phyloP scores from a whole-genome alignment of 2,888 invertebrate genomes.

The Papilio demoleus region DNA sequence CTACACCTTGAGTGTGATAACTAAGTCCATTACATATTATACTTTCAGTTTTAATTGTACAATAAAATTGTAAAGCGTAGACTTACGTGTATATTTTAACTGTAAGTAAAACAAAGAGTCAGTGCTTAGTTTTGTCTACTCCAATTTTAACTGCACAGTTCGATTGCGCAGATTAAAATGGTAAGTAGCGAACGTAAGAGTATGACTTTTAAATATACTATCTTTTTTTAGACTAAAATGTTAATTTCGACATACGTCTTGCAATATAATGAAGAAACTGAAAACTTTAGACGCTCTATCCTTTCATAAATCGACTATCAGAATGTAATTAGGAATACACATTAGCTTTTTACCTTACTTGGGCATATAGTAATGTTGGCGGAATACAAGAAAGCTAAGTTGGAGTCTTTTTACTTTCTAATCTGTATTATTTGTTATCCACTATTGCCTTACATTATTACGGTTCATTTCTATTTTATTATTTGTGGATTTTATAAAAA shows the following conservation, averaged over 20 bases:
- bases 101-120: neutral
- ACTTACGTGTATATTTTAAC: too few relatives aligned
- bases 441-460: conserved; percentile 19
- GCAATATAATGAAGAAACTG: conserved; percentile 3
- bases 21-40: neutral
- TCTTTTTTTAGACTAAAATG: too few relatives aligned
- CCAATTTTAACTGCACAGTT: too few relatives aligned
- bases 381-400: conserved; percentile 34
- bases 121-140: too few relatives aligned
- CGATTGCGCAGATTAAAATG: too few relatives aligned
- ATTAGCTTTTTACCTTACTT: conserved; percentile 37
- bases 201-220: too few relatives aligned
- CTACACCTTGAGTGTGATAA: neutral
- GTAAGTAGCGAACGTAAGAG: too few relatives aligned
- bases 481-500: neutral
- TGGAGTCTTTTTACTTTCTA: conserved; percentile 37
- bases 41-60: too few relatives aligned
- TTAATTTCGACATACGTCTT: conserved; percentile 8
- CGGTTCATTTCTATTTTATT: neutral
- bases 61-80: too few relatives aligned
- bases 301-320: conserved; percentile 34
- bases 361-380: conserved; percentile 19
- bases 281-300: conserved; percentile 1
- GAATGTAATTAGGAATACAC: conserved; percentile 31
- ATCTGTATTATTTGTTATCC: conserved; percentile 25